These are phyloP conservation scores for Microcaecilia unicolor DNA, from an alignment of 2,797 vertebrate genomes.

Conservation along the genomic window DNA sequence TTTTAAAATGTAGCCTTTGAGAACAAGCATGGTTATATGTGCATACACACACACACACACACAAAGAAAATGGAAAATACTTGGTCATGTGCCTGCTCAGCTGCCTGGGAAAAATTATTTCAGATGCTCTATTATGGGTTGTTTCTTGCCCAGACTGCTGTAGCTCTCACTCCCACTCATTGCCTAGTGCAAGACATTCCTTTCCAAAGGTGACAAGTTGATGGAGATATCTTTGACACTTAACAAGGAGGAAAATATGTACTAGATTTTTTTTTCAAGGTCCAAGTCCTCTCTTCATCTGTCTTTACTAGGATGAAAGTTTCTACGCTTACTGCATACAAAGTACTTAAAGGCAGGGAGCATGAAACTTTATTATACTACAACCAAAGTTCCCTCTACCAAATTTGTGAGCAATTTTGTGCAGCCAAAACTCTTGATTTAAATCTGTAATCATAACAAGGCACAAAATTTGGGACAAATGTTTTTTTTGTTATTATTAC, in stretches of 20 bases:
- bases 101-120: neutral
- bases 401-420: too few species aligned
- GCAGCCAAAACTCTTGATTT: too few species aligned
- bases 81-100: neutral
- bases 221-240: neutral
- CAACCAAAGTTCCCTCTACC: too few species aligned
- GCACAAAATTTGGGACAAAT: too few species aligned
- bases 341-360: neutral
- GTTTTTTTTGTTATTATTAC: too few species aligned
- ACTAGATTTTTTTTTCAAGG: neutral
- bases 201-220: neutral
- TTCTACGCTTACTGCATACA: neutral
- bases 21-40: neutral
- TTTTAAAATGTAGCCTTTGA: slow-evolving; percentile 2
- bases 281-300: neutral
- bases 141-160: neutral
- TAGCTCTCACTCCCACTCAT: neutral
- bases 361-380: too few species aligned
- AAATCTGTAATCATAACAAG: too few species aligned
- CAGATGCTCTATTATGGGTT: neutral
- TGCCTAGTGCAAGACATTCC: neutral
- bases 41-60: neutral
- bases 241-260: neutral
- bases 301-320: neutral
- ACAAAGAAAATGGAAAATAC: neutral